These are phyloP conservation scores for Drosophila mulleri DNA, from an alignment of 2,888 invertebrate genomes.

Conservation along the genomic window DNA sequence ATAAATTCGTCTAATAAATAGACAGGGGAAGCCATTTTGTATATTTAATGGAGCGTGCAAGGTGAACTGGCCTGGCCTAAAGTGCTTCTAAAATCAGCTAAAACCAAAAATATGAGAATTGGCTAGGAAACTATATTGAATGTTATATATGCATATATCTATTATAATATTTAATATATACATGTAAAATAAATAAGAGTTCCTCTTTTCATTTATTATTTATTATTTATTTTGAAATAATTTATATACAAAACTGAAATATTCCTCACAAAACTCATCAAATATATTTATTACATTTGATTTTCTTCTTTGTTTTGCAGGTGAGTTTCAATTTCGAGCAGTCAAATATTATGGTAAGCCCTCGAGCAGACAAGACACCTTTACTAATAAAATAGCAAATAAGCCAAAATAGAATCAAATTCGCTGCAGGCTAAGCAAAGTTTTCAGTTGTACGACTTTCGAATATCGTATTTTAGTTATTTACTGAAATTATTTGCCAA, in stretches of 20 bases:
- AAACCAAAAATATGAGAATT: neutral
- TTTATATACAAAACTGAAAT: neutral
- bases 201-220: too few relatives aligned
- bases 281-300: neutral
- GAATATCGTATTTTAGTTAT: neutral
- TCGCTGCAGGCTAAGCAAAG: neutral
- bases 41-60: slow-evolving; percentile 33
- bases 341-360: slow-evolving; percentile 11
- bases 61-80: slow-evolving; percentile 39
- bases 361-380: neutral
- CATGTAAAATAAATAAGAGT: neutral
- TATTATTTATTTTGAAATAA: neutral
- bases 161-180: neutral
- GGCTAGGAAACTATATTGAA: neutral
- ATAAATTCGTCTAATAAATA: neutral
- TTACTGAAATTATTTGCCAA: neutral
- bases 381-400: neutral
- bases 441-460: neutral
- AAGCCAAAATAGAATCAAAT: neutral
- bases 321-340: slow-evolving; percentile 31
- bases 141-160: too few relatives aligned
- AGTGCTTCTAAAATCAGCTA: neutral
- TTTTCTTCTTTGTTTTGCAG: slow-evolving; percentile 35
- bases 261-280: neutral
- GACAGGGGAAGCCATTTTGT: slow-evolving; percentile 14